A percentile compares a stretch with the other conserved stretches of the same genome.
Conservation (phyloP, 2,113 vertebrate genomes). For the Ammospiza caudacuta region DNA sequence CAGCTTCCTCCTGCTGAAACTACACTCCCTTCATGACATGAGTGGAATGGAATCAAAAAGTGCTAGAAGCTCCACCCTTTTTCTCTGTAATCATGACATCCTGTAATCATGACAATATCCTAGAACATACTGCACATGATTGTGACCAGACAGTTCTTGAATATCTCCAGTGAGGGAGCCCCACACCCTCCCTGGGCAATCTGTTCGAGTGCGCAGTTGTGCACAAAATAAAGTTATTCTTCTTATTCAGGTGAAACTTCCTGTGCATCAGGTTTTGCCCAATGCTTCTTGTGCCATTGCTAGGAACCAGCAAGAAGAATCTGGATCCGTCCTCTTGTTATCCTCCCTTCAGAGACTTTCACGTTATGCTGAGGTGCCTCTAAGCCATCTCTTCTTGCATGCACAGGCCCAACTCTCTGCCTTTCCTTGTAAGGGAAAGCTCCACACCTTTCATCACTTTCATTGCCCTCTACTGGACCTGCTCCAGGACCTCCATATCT, state of each 20-base stretch:
- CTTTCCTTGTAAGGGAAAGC: not conserved
- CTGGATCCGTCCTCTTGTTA: not conserved
- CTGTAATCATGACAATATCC: too few species aligned
- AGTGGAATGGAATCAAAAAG: not conserved
- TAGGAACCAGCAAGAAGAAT: not conserved
- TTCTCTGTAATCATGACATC: not conserved
- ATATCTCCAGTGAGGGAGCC: not conserved
- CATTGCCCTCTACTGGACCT: not conserved
- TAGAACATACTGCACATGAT: not conserved
- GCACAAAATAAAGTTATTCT: not conserved
- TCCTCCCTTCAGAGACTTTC: not conserved
- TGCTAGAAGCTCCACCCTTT: not conserved
- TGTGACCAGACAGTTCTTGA: not conserved
- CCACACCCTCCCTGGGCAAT: too few species aligned
- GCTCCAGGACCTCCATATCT: not conserved
- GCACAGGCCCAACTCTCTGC: not conserved
- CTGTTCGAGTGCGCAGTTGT: rapidly evolving
- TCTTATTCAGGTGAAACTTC: not conserved
- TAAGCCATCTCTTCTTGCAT: not conserved
- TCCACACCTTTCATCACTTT: not conserved
- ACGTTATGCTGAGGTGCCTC: not conserved
- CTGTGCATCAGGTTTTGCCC: not conserved
- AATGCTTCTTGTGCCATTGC: not conserved
- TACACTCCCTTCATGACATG: rapidly evolving
- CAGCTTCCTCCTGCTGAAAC: not conserved